Percentiles rank a stretch among this genome's conserved stretches.
These are phyloP conservation scores for Lydus trimaculatus DNA, from an alignment of 2,888 invertebrate species.

Conservation along the genomic window DNA sequence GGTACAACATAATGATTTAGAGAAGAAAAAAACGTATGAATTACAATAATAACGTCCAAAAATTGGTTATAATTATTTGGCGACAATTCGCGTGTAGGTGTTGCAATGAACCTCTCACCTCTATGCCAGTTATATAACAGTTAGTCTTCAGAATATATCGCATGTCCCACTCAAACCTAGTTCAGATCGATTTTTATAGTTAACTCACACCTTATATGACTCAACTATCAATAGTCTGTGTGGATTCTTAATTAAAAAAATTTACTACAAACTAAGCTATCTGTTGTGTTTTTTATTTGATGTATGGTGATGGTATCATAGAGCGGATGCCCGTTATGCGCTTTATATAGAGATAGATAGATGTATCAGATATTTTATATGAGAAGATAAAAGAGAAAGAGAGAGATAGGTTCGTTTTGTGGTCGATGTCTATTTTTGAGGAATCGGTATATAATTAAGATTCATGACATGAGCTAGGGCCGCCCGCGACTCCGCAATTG, in stretches of 20 bases:
- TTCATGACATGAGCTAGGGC: slow-evolving; percentile 49
- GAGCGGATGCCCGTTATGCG: not conserved
- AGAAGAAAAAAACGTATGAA: not conserved
- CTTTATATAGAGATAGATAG: not conserved
- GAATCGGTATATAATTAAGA: slow-evolving; percentile 47
- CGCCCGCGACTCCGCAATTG: slow-evolving; percentile 53
- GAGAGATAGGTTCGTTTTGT: not conserved
- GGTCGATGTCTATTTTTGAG: slow-evolving; percentile 34
- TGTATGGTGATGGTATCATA: not conserved
- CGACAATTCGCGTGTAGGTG: not conserved
- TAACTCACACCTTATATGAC: not conserved
- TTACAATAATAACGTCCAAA: not conserved
- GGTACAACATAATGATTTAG: not conserved
- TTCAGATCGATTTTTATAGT: not conserved
- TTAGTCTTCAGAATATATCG: not conserved
- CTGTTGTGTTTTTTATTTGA: not conserved
- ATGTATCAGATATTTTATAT: not conserved
- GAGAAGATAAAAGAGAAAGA: not conserved
- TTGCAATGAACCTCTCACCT: not conserved
- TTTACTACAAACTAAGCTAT: not conserved
- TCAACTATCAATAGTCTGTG: too few relatives aligned
- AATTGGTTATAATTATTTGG: not conserved
- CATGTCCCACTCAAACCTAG: not conserved
- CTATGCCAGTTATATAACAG: not conserved
- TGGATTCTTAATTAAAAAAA: not conserved